Percentiles rank a stretch among this genome's conserved stretches.
phyloP scores from a whole-genome alignment of 2,797 vertebrate species.

The Malurus splendens region DNA sequence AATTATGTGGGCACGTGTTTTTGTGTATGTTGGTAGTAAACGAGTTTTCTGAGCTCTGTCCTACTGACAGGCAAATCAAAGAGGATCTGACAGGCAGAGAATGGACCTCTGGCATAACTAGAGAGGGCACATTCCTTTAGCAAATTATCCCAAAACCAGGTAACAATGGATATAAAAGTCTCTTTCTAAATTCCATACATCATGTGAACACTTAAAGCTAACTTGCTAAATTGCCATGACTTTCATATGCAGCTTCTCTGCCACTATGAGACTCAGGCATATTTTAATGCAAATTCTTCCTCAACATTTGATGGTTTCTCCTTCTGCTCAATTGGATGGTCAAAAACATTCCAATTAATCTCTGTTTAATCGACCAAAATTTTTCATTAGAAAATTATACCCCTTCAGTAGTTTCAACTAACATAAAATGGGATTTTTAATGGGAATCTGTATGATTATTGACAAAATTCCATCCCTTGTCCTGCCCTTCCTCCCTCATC shows the following conservation, averaged over 20 bases:
- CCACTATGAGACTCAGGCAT: not conserved
- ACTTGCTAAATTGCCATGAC: not conserved
- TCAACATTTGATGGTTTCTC: not conserved
- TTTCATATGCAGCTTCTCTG: not conserved
- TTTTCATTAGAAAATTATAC: not conserved
- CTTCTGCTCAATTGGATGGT: not conserved
- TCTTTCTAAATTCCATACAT: not conserved
- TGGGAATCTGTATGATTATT: not conserved
- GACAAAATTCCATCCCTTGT: not conserved
- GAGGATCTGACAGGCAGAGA: not conserved
- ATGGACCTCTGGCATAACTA: not conserved
- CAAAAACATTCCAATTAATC: not conserved
- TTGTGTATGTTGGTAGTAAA: fast-evolving
- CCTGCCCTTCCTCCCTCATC: not conserved
- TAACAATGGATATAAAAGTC: not conserved
- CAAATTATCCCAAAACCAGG: not conserved
- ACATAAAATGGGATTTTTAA: not conserved
- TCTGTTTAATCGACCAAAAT: not conserved
- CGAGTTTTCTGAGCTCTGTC: not conserved
- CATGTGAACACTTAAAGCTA: not conserved
- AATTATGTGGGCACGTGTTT: not conserved
- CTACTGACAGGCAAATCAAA: not conserved
- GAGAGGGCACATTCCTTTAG: not conserved
- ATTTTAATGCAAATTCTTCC: not conserved
- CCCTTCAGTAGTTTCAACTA: not conserved